These are phyloP conservation scores for Phania funesta DNA, from an alignment of 2,888 invertebrate species.

Conservation along the genomic window DNA sequence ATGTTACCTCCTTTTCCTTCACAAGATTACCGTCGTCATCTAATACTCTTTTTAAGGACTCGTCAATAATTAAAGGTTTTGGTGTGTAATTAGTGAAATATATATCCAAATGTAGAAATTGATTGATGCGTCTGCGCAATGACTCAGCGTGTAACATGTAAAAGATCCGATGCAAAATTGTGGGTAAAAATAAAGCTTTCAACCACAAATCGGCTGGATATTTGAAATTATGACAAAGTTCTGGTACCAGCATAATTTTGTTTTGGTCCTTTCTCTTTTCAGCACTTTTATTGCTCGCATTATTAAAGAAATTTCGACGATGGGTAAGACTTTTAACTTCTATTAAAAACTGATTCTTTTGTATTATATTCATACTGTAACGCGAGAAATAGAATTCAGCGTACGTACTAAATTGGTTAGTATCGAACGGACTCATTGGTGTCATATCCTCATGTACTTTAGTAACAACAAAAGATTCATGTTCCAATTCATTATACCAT, in stretches of 20 bases:
- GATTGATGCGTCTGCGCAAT: constrained; percentile 78
- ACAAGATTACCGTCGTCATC: constrained; percentile 72
- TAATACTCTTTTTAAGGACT: constrained; percentile 73
- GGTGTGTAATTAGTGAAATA: constrained; percentile 71
- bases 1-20: constrained; percentile 68
- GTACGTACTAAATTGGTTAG: constrained; percentile 82
- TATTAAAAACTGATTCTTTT: constrained; percentile 87
- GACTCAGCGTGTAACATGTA: constrained; percentile 78
- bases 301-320: constrained; percentile 77
- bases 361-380: constrained; percentile 83
- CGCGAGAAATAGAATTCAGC: constrained; percentile 88
- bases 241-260: constrained; percentile 89
- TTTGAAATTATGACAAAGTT: constrained; percentile 88
- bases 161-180: constrained; percentile 87
- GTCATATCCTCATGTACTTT: constrained; percentile 85
- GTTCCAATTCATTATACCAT: constrained; percentile 86
- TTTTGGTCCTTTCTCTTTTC: constrained; percentile 75
- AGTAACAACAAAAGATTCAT: constrained; percentile 85
- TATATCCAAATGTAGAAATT: constrained; percentile 71
- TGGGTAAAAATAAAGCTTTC: constrained; percentile 91
- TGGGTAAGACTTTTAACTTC: constrained; percentile 84
- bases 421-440: constrained; percentile 85
- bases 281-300: constrained; percentile 73
- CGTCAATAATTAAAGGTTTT: constrained; percentile 74
- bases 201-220: constrained; percentile 90